These are phyloP conservation scores for Vombatus ursinus DNA, from an alignment of 2,113 vertebrate species.

Conservation along the genomic window DNA sequence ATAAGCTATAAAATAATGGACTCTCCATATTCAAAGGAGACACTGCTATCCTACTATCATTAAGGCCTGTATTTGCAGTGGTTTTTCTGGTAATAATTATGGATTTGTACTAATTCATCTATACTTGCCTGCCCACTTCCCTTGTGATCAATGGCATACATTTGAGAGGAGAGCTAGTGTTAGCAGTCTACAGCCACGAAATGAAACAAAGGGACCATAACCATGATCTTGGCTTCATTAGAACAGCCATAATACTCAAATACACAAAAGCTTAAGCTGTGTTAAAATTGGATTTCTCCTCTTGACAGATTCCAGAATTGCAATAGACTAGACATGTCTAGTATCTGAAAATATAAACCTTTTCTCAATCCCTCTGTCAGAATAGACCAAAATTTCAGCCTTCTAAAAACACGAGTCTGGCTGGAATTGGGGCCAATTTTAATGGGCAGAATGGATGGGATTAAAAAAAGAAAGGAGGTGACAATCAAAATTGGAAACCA, in stretches of 20 bases:
- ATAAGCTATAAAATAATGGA: not conserved
- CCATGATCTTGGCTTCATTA: not conserved
- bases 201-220: constrained; percentile 10
- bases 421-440: constrained; percentile 21
- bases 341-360: constrained; percentile 31
- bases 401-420: constrained; percentile 55
- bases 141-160: not conserved
- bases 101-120: not conserved
- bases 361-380: constrained; percentile 43
- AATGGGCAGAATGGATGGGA: constrained; percentile 40
- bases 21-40: not conserved
- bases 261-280: constrained; percentile 3
- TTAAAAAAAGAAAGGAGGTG: not conserved
- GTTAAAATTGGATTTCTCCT: not conserved
- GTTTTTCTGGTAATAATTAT: not conserved
- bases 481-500: constrained; percentile 38
- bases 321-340: not conserved
- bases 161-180: not conserved
- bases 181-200: not conserved
- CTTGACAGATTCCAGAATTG: constrained; percentile 27
- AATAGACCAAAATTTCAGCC: constrained; percentile 46
- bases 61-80: not conserved
- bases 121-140: not conserved
- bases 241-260: not conserved
- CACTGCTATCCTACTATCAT: not conserved